These are phyloP conservation scores for Lycodopsis pacificus DNA, from an alignment of 2,797 vertebrate species.

Conservation along the genomic window DNA sequence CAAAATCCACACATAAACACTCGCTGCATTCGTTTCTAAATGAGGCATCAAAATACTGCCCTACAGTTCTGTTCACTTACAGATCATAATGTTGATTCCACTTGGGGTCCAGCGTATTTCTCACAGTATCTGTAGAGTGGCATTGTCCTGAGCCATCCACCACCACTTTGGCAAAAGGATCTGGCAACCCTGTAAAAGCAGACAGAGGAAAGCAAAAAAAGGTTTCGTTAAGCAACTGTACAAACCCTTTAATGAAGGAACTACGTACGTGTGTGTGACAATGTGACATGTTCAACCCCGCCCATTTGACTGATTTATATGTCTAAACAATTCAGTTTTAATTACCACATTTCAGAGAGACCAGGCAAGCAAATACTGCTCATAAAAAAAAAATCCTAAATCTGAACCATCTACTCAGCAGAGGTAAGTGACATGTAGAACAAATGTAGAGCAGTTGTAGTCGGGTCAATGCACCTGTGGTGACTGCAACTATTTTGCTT, in stretches of 20 bases:
- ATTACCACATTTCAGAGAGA: background rate
- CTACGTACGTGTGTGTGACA: background rate
- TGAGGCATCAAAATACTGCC: background rate
- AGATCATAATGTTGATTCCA: conserved; percentile 99
- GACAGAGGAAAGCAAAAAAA: conserved; percentile 8
- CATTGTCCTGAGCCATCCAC: conserved; percentile 99
- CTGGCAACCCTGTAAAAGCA: conserved; percentile 90
- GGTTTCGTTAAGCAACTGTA: background rate
- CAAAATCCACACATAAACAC: background rate
- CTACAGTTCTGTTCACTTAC: conserved; percentile 83
- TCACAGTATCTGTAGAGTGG: conserved; percentile 99
- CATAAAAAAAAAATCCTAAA: background rate
- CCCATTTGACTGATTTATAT: background rate
- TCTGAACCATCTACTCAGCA: conserved; percentile 16
- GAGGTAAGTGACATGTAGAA: background rate
- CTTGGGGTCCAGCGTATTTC: conserved; percentile 98
- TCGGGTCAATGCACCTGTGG: no score
- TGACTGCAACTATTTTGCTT: no score
- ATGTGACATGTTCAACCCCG: background rate
- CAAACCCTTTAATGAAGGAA: background rate
- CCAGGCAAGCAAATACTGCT: background rate
- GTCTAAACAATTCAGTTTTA: background rate
- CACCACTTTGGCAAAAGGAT: conserved; percentile 98
- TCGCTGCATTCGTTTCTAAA: conserved; percentile 13
- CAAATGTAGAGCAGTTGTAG: no score